These are phyloP conservation scores for Dromius quadrimaculatus DNA, from an alignment of 2,888 invertebrate species.

Conservation along the genomic window DNA sequence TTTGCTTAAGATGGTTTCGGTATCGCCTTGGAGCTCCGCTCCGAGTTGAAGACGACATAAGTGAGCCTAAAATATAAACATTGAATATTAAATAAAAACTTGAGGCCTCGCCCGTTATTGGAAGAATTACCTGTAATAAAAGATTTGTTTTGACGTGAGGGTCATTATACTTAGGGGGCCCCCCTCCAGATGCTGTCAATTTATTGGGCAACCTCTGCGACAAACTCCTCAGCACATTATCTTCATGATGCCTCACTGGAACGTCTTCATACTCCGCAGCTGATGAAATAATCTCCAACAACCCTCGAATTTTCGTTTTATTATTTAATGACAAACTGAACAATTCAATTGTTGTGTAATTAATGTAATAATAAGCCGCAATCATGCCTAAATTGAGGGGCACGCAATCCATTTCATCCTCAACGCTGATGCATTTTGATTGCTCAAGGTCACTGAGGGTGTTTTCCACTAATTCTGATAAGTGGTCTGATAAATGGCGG, in stretches of 20 bases:
- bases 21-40: constrained; percentile 96
- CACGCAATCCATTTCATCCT: constrained; percentile 97
- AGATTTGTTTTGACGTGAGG: constrained; percentile 98
- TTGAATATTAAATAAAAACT: too few relatives aligned
- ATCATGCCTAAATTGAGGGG: constrained; percentile 99
- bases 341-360: constrained; percentile 98
- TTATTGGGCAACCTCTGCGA: constrained; percentile 73
- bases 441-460: constrained; percentile 95
- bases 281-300: constrained; percentile 97
- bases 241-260: constrained; percentile 95
- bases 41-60: constrained; percentile 93
- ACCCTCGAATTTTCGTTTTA: constrained; percentile 97
- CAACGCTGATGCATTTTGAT: constrained; percentile 96
- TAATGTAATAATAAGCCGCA: constrained; percentile 99
- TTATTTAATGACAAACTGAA: constrained; percentile 96
- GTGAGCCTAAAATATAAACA: constrained; percentile 75
- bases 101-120: too few relatives aligned
- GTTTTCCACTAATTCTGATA: constrained; percentile 97
- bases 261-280: constrained; percentile 97
- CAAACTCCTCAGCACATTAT: constrained; percentile 79
- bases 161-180: constrained; percentile 88
- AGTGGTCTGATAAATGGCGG: constrained; percentile 95
- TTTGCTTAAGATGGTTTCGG: constrained; percentile 88
- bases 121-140: constrained; percentile 80
- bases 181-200: constrained; percentile 72